phyloP scores from a whole-genome alignment of 2,888 invertebrate genomes.

The Camponotus fellah region DNA sequence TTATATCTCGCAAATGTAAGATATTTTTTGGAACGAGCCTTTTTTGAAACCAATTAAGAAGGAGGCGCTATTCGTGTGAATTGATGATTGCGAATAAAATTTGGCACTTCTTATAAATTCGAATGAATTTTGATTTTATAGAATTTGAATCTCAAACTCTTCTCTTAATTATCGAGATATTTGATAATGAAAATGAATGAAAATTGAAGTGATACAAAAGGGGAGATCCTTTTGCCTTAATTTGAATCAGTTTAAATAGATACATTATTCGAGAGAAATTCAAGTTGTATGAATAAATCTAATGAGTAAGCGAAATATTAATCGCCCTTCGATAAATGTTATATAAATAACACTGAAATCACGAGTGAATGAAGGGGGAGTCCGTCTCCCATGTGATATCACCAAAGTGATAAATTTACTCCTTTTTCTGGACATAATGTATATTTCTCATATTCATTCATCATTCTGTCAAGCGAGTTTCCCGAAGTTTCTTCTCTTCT shows the following conservation, averaged over 20 bases:
- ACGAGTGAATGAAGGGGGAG: slow-evolving; percentile 56
- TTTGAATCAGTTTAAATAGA: slow-evolving; percentile 2
- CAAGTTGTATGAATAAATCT: slow-evolving; percentile 14
- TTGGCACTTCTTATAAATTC: not conserved
- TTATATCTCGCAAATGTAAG: not conserved
- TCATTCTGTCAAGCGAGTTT: not conserved
- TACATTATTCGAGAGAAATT: slow-evolving; percentile 13
- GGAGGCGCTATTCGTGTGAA: not conserved
- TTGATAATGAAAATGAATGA: not conserved
- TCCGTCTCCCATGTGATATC: slow-evolving; percentile 15
- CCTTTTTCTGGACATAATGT: slow-evolving; percentile 3
- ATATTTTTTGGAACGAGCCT: not conserved
- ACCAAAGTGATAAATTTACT: slow-evolving; percentile 41
- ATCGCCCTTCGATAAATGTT: slow-evolving; percentile 52
- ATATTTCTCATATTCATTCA: slow-evolving; percentile 19
- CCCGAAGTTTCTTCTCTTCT: slow-evolving; percentile 5
- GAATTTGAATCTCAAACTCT: not conserved
- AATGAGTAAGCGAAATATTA: slow-evolving; percentile 33
- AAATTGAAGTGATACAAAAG: not conserved
- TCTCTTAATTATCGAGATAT: not conserved
- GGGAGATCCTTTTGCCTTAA: not conserved
- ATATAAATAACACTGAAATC: slow-evolving; percentile 59
- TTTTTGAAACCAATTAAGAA: not conserved
- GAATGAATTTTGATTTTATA: not conserved
- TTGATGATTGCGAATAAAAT: not conserved